Evolutionary conservation across 2,797 vertebrate species (phyloP), one percentile per base, ranked within the genome.

Genomic region (Merluccius polli): DNA sequence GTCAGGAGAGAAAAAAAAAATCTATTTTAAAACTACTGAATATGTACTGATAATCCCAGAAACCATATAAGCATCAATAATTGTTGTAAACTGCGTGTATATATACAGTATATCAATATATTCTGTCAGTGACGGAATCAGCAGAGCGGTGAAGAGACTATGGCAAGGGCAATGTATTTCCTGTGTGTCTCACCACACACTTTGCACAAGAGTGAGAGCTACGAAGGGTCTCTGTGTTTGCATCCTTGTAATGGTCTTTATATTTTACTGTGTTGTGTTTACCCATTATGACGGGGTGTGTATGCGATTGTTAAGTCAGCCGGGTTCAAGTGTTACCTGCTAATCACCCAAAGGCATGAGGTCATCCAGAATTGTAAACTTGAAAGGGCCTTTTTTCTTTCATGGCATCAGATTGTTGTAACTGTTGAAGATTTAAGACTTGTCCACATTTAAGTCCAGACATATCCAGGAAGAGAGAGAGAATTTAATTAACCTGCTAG

Each of bases 361-460:
- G 74, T 79, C 87, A 89, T 88, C 83, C 82, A 78, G 81, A 90
- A 87, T 88, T 89, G 87, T 91, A 88, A 82, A 71, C 73, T 48
- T 52, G 70, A 77, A 80, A 76, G 73, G 82, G 21, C 77, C 30
- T 48, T 18, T 48, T 48, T 48, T 18, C 16, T 65, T 78, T 70
- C 32, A 79, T 63, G 84, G 81, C 73, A 0, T 72, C 2, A 29
- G 70, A 63, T 87, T 32, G 68, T 84, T 77, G 11, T 63, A 24
- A 24, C 52, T 59, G 21, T 59, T 65, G n/a, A 27, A 65, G 24
- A 12, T n/a, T 2, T 65, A 24, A 27, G 59, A 65, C 59, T 27
- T 65, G 59, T 59, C 12, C 87, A 77, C 84, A 77, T 29, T 74
- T 70, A 78, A 78, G 30, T 79, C 63, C 65, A 13, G 27, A 30